phyloP scores from a whole-genome alignment of 23 tunicate genomes.

The Diplosoma virens region DNA sequence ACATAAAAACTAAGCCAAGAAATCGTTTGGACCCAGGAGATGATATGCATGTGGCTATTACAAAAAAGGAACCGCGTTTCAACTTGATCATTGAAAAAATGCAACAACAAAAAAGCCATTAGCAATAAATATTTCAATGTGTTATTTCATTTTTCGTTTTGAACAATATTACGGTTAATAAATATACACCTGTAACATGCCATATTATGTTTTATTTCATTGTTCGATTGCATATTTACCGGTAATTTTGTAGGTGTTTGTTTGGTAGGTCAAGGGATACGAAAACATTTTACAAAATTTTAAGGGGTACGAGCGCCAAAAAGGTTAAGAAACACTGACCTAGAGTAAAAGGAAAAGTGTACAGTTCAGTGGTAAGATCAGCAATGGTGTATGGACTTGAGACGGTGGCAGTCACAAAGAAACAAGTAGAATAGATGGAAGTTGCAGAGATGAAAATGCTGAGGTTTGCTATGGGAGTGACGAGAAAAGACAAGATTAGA shows the following conservation, averaged over 20 bases:
- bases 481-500: too few species aligned
- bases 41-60: constrained; percentile 12
- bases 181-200: constrained; percentile 16
- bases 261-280: background rate
- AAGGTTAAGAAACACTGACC: too few species aligned
- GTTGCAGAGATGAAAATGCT: too few species aligned
- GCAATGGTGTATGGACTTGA: too few species aligned
- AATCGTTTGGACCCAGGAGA: constrained; percentile 32
- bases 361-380: too few species aligned
- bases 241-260: constrained; percentile 14
- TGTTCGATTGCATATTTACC: constrained; percentile 1
- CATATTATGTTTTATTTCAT: background rate
- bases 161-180: constrained; percentile 11
- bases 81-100: constrained; percentile 8
- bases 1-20: constrained; percentile 20
- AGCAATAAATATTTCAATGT: constrained; percentile 18
- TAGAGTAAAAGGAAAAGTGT: too few species aligned
- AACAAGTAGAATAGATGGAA: too few species aligned
- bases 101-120: constrained; percentile 31
- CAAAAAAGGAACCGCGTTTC: constrained; percentile 23
- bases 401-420: too few species aligned
- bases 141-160: constrained; percentile 6
- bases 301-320: too few species aligned
- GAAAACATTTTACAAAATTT: background rate
- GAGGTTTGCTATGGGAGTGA: too few species aligned